Conservation (phyloP, 1,140 invertebrate species). For the Aricia agestis region DNA sequence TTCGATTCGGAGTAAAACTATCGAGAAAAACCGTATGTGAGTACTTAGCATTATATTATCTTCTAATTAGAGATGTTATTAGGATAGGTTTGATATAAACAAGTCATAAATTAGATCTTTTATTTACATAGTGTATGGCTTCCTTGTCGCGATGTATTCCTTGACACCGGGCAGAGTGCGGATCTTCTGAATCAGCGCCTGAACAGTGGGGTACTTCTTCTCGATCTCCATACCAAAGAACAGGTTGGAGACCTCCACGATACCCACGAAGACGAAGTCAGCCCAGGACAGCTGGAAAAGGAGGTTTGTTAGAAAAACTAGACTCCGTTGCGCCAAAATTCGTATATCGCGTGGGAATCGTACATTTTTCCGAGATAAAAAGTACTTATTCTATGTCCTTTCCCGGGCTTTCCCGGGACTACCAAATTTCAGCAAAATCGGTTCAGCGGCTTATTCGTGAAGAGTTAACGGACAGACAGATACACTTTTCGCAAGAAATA, state of each 20-base stretch:
- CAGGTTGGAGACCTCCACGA: slow-evolving; percentile 49
- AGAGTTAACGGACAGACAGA: too few species aligned
- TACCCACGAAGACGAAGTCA: slow-evolving; percentile 61
- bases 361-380: too few species aligned
- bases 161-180: slow-evolving; percentile 52
- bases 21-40: too few species aligned
- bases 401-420: too few species aligned
- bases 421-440: too few species aligned
- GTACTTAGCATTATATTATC: too few species aligned
- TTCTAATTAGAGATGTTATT: background rate
- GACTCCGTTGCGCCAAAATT: too few species aligned
- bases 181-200: slow-evolving; percentile 46
- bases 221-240: slow-evolving; percentile 47
- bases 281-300: slow-evolving; percentile 57
- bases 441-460: too few species aligned
- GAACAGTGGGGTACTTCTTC: slow-evolving; percentile 52
- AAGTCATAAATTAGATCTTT: background rate
- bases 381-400: too few species aligned
- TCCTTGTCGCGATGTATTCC: slow-evolving; percentile 51
- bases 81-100: background rate
- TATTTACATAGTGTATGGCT: slow-evolving; percentile 35
- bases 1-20: too few species aligned
- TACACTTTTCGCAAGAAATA: too few species aligned
- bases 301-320: slow-evolving; percentile 3
- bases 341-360: too few species aligned